Evolutionary conservation across 2,888 invertebrate genomes (phyloP).

Genomic region (Willowsia nigromaculata): DNA sequence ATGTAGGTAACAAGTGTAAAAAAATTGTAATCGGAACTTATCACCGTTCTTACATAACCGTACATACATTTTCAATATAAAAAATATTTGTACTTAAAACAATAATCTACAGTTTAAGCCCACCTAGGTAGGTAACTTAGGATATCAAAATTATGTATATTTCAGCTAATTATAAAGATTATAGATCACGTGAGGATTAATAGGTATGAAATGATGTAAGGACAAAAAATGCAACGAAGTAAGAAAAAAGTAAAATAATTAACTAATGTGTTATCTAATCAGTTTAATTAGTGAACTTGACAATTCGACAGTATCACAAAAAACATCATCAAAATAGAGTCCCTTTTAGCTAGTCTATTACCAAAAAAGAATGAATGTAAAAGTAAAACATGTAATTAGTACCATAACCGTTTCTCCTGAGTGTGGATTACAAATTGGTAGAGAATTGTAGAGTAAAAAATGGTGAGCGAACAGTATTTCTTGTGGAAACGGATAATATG

Average conservation of each 20-base stretch:
- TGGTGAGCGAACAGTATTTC: too few relatives aligned
- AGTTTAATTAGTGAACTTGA: not conserved
- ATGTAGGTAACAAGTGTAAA: not conserved
- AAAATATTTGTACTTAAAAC: not conserved
- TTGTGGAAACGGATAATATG: too few relatives aligned
- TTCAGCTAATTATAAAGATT: not conserved
- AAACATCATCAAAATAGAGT: conserved; percentile 1
- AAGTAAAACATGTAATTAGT: not conserved
- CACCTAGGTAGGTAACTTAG: not conserved
- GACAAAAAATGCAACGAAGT: conserved; percentile 11
- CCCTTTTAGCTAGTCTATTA: conserved; percentile 32
- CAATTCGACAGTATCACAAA: not conserved
- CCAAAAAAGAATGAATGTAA: not conserved
- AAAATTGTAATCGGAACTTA: not conserved
- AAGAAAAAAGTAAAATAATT: not conserved
- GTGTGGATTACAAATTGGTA: not conserved
- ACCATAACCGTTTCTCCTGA: not conserved
- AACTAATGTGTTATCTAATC: not conserved
- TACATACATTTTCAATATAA: not conserved
- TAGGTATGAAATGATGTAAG: not conserved
- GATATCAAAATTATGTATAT: not conserved
- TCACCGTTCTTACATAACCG: not conserved
- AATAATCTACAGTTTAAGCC: not conserved
- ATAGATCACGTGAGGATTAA: not conserved
- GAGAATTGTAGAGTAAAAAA: not conserved